phyloP scores from a whole-genome alignment of 2,888 invertebrate species.

The Acrobasis consociella region DNA sequence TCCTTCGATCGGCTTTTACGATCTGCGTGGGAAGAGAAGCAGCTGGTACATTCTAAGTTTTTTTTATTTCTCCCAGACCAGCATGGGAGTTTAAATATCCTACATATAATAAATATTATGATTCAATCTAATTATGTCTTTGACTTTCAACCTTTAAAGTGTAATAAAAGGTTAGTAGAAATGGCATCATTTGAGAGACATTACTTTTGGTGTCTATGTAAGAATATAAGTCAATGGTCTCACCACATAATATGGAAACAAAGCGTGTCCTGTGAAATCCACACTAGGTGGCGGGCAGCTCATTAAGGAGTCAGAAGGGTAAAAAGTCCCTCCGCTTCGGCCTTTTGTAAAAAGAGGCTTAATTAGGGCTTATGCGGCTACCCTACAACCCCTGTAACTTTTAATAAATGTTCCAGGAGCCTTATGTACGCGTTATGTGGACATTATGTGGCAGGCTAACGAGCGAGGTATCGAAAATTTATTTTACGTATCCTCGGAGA shows the following conservation, averaged over 20 bases:
- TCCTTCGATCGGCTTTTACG: too few species aligned
- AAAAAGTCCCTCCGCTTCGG: conserved; percentile 70
- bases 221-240: conserved; percentile 20
- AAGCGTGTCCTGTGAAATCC: conserved; percentile 65
- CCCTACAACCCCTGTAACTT: conserved; percentile 81
- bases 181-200: too few species aligned
- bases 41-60: too few species aligned
- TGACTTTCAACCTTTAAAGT: too few species aligned
- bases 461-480: conserved; percentile 4
- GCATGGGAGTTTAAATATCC: too few species aligned
- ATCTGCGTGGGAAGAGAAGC: too few species aligned
- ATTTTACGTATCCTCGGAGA: too few species aligned
- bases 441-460: conserved; percentile 34
- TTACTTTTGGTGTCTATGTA: too few species aligned
- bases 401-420: conserved; percentile 80
- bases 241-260: conserved; percentile 65
- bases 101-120: too few species aligned
- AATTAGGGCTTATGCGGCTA: conserved; percentile 81
- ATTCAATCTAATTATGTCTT: too few species aligned
- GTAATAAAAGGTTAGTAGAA: too few species aligned
- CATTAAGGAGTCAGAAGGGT: conserved; percentile 80
- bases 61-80: too few species aligned
- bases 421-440: conserved; percentile 52
- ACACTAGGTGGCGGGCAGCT: conserved; percentile 73
- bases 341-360: conserved; percentile 80